Evolutionary conservation across 1,140 invertebrate genomes (phyloP).

Genomic region (Pseudomyrmex cubaensis): DNA sequence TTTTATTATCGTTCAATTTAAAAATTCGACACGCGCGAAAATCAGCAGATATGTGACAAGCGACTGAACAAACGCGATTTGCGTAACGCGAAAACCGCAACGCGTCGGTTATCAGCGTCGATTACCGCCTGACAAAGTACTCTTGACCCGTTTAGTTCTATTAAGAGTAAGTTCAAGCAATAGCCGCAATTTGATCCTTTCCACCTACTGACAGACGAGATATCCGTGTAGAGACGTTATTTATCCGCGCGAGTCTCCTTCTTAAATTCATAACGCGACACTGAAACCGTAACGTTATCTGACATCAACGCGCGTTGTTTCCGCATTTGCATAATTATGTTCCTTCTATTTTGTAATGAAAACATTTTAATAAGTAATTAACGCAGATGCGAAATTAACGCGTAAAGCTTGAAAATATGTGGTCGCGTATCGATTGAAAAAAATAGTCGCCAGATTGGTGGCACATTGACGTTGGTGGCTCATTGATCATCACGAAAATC

Average conservation of each 20-base stretch:
- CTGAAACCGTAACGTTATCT: neutral
- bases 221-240: neutral
- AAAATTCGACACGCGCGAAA: neutral
- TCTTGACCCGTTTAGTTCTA: constrained; percentile 70
- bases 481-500: neutral
- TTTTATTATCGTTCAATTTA: neutral
- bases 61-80: constrained; percentile 2
- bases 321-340: neutral
- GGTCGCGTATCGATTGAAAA: too few relatives aligned
- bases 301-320: neutral
- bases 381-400: too few relatives aligned
- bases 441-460: too few relatives aligned
- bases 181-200: constrained; percentile 37
- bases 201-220: neutral
- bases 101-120: constrained; percentile 16
- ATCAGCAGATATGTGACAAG: neutral
- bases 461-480: neutral
- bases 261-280: neutral
- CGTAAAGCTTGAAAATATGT: too few relatives aligned
- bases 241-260: neutral
- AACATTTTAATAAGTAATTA: too few relatives aligned
- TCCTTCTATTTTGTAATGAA: neutral
- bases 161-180: constrained; percentile 28
- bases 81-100: constrained; percentile 33
- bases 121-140: constrained; percentile 16